Evolutionary conservation across 2,113 vertebrate genomes (phyloP).

Genomic region (Tetraodon nigroviridis): DNA sequence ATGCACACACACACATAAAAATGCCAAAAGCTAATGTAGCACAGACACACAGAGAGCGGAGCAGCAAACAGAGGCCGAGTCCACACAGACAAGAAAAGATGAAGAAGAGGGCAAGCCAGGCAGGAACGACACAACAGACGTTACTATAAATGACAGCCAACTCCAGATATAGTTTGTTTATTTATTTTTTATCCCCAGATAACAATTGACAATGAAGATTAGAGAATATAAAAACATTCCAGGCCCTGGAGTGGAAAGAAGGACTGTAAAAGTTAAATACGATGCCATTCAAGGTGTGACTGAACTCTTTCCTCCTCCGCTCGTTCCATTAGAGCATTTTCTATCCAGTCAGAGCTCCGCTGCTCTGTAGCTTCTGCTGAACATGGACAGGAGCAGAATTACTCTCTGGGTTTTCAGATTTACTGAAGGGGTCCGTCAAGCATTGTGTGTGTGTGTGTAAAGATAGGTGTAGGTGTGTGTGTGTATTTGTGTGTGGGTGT

Average conservation of each 20-base stretch:
- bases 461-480: no score
- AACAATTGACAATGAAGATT: conserved; percentile 1
- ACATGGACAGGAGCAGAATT: no score
- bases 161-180: neutral
- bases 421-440: no score
- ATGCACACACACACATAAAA: conserved; percentile 31
- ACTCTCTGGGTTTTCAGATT: no score
- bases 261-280: conserved; percentile 12
- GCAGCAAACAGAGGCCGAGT: no score
- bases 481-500: no score
- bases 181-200: neutral
- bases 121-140: conserved; percentile 1
- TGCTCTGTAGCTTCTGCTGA: neutral
- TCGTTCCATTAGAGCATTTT: neutral
- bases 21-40: conserved; percentile 24
- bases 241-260: neutral
- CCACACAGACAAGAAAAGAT: neutral
- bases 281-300: no score
- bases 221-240: neutral
- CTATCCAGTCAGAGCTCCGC: neutral
- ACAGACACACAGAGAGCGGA: neutral
- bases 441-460: no score
- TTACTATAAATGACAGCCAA: conserved; percentile 1
- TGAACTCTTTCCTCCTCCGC: no score
- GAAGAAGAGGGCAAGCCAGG: neutral